Conservation (phyloP, 2,888 invertebrate genomes). For the Neocrepidodera transversa region DNA sequence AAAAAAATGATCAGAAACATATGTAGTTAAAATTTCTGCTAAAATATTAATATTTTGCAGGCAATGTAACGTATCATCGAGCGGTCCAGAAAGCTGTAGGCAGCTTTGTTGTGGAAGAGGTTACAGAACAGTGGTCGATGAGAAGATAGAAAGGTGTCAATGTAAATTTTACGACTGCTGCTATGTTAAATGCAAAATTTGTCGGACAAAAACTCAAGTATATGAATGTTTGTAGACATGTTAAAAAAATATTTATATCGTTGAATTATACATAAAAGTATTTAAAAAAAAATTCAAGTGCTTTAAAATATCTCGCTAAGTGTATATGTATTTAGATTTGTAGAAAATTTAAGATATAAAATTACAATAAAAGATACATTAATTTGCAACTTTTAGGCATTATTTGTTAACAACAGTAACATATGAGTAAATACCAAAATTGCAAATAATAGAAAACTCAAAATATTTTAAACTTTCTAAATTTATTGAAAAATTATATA, state of each 20-base stretch:
- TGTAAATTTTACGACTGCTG: constrained; percentile 90
- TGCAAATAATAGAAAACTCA: too few species aligned
- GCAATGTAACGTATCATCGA: constrained; percentile 73
- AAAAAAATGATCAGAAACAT: too few species aligned
- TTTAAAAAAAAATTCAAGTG: not conserved
- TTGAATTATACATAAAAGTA: not conserved
- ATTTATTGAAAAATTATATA: too few species aligned
- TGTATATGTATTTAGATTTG: not conserved
- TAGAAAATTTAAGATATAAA: too few species aligned
- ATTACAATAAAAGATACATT: too few species aligned
- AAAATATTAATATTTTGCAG: too few species aligned
- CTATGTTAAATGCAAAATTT: constrained; percentile 86
- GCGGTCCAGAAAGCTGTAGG: constrained; percentile 75
- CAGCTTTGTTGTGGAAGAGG: constrained; percentile 87
- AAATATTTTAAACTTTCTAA: too few species aligned
- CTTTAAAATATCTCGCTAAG: not conserved
- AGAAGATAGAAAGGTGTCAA: constrained; percentile 77
- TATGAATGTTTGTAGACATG: constrained; percentile 67
- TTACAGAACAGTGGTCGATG: constrained; percentile 71
- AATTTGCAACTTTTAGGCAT: too few species aligned
- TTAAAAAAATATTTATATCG: not conserved
- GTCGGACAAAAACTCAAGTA: constrained; percentile 72
- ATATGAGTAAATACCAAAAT: too few species aligned
- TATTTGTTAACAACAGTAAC: too few species aligned
- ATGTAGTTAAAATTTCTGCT: too few species aligned